Base-by-base conservation (phyloP, 2,113 vertebrate species). In the Rhea americana region DNA sequence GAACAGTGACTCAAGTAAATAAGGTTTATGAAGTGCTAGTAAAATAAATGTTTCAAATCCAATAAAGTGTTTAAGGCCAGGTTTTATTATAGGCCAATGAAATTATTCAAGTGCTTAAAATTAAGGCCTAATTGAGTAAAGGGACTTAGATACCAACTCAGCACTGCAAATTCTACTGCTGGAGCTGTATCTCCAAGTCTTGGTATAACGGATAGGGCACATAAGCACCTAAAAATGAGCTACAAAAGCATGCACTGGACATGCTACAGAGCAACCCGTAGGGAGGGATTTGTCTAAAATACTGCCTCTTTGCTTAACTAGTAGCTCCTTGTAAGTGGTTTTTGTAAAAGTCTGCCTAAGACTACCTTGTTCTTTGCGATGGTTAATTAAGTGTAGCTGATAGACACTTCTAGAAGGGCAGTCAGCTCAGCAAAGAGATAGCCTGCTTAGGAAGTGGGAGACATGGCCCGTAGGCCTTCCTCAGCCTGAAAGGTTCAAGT, bases 281-380 rank as follows among this genome's bases (percentile, higher is more conserved):
- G 32, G 82, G 26, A 47, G 10, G 7, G 16, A 37, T 73, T 91
- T 87, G 2, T 85, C 15, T 91, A 47, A 76, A 68, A 68, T 28
- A 18, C 3, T 43, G 9, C 1, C 7, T 41, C 26, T 86, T 90
- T 7, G 9, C 28, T 89, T 62, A 82, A 45, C 41, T 66, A 45
- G 41, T 22, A 67, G 30, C 3, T 86, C 86, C 56, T 35, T 9
- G n/a, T 7, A 65, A 55, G 11, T 1, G 1, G 8, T 45, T 35
- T 85, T 30, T 80, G 32, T 51, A 72, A 76, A 61, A 68, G 2
- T 45, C 47, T 75, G 11, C 47, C 48, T 73, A 68, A 50, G 11
- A 10, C 13, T 63, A 48, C 22, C 17, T 82, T 0, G 0, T 43
- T 70, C 39, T 65, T 80, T 51, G 32, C 41, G 5, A 7, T 32